Evolutionary conservation across 2,888 invertebrate species (phyloP), one percentile per base, ranked within the genome.

Genomic region (Iphiclides podalirius): DNA sequence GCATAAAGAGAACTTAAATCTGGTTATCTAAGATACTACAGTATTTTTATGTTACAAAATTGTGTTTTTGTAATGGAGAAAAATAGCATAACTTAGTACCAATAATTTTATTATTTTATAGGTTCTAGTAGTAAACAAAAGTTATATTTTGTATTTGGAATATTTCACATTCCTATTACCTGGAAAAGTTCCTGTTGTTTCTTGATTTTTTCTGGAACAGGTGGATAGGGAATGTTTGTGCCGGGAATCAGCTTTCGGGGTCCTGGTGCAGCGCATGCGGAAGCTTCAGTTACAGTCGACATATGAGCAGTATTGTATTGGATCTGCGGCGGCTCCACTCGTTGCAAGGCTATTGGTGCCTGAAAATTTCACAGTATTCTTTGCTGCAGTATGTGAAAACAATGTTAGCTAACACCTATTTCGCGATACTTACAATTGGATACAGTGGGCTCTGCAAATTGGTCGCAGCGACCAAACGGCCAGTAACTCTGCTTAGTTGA

Each of bases 331-430:
- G 74, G 67, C 47, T 88, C 88, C 67, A 76, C 85, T 67, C 82
- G 76, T 77, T 87, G 86, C 70, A 87, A 61, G 44, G 85, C 81
- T 56, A 84, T 74, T 41, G 88, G 88, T 55, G 75, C 84, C 88
- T 88, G 57, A 43, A 36, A 57, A 47, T 9, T 2, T 28, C 6
- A 28, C 2, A 28, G 2, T 28, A 2, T 9, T 2, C 28, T 6
- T 2, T 4, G 2, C 8, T 9, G n/a, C 28, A 28, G 3, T 20
- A 6, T 20, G 20, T 20, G 6, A 28, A 28, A 28, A 28, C 28
- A 28, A 28, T 28, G 28, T 28, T 28, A 28, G 28, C 28, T 28
- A 28, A 28, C 28, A 28, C n/a, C n/a, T 28, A 28, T 9, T 28
- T 37, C 14, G 41, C 33, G 42, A 52, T 60, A 79, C 84, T 73